Evolutionary conservation across 1,140 invertebrate genomes (phyloP), one percentile per base, ranked within the genome.

Genomic region (Anadara kagoshimensis): DNA sequence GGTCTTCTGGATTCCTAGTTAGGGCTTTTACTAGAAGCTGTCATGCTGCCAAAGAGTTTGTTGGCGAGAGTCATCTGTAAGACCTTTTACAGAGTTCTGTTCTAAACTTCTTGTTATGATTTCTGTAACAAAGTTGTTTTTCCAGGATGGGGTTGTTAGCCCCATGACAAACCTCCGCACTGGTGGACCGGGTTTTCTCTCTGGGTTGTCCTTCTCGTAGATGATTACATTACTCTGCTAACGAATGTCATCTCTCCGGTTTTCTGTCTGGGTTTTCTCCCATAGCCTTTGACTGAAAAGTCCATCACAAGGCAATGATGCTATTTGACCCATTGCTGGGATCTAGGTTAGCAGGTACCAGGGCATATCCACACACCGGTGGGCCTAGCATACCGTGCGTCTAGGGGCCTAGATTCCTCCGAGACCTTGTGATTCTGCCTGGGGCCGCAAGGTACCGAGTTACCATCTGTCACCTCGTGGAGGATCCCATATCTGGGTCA

Each of bases 261-360:
- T 64, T 62, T 62, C 59, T 62, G 24, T 58, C 56, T 58, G 26
- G 26, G 56, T 29, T 36, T 36, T 24, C n/a, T 61, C 62, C 44
- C 22, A 14, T 64, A 64, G 62, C 44, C 62, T 64, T 64, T 64
- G 62, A 64, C n/a, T 45, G 29, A 51, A 44, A 62, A 26, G 62
- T 64, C 62, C 14, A 64, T 64, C 62, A 51, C 29, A 64, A 53
- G 62, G 62, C 62, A 64, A 26, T 64, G 44, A 64, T 49, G 14
- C 45, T 64, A 64, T 64, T 64, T 64, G n/a, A 64, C 45, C 58
- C 41, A 61, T 61, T 43, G 36, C 41, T 61, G 58, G 58, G 11
- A 12, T 8, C 10, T 4, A 36, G 56, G 22, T 58, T 26, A 2
- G 5, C 5, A 58, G n/a, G 12, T 36, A 14, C 11, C 24, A 57